Evolutionary conservation across 2,797 vertebrate genomes (phyloP).

Genomic region (Scleropages formosus): DNA sequence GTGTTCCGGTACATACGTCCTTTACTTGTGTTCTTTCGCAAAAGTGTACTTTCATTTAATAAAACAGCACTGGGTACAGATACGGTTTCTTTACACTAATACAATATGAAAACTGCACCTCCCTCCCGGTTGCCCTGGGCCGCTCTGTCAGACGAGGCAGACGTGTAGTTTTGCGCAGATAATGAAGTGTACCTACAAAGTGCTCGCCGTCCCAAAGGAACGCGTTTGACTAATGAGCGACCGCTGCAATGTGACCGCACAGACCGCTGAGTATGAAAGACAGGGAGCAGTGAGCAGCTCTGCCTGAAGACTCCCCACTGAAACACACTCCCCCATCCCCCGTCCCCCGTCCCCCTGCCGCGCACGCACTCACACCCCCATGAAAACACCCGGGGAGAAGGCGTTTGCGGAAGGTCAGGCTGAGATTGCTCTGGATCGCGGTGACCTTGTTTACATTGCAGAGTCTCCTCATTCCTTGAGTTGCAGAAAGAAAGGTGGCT

Average conservation of each 20-base stretch:
- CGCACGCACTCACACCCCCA: background rate
- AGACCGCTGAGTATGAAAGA: background rate
- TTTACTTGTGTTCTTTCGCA: no score
- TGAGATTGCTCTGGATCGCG: constrained; percentile 4
- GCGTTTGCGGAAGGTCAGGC: constrained; percentile 22
- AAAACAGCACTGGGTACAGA: no score
- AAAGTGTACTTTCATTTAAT: no score
- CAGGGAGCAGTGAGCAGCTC: background rate
- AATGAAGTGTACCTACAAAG: no score
- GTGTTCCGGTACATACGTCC: no score
- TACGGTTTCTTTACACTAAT: no score
- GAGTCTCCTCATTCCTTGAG: constrained; percentile 3
- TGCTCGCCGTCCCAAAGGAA: no score
- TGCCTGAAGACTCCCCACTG: background rate
- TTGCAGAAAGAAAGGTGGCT: constrained; percentile 8
- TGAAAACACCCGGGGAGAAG: background rate
- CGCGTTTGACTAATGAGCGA: constrained; percentile 4
- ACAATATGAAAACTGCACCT: no score
- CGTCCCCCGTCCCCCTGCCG: no score
- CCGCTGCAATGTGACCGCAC: background rate
- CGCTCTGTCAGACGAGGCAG: no score
- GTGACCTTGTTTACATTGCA: constrained; percentile 34
- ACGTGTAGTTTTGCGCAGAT: no score
- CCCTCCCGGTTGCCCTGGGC: no score
- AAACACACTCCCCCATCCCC: background rate